Evolutionary conservation across 2,113 vertebrate genomes (phyloP).

Genomic region (Muscicapa adusta): DNA sequence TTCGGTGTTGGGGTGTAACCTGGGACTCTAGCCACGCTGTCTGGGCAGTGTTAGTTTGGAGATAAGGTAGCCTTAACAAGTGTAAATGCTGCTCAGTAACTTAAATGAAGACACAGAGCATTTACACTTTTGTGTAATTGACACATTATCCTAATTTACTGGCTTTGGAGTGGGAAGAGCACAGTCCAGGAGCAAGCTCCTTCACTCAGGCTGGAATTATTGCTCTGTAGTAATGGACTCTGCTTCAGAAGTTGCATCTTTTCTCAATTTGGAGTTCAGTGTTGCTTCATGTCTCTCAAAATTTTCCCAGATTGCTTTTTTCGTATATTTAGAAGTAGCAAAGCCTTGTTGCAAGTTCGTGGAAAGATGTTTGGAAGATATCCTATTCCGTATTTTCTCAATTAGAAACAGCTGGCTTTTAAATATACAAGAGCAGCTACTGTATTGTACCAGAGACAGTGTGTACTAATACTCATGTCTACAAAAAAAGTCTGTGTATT

Average conservation of each 20-base stretch:
- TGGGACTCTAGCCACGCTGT: rapidly evolving
- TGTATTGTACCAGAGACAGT: constrained; percentile 22
- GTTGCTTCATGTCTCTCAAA: neutral
- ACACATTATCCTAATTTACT: neutral
- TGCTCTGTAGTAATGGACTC: rapidly evolving
- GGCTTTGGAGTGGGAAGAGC: neutral
- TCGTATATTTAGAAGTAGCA: neutral
- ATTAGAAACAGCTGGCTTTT: constrained; percentile 40
- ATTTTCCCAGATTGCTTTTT: neutral
- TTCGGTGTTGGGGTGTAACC: neutral
- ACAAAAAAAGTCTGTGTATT: neutral
- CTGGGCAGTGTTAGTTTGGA: neutral
- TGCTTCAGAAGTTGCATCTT: neutral
- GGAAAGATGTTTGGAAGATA: constrained; percentile 48
- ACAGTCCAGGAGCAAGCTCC: neutral
- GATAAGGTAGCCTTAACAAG: neutral
- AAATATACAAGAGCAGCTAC: constrained; percentile 22
- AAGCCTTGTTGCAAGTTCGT: neutral
- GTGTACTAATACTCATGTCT: neutral
- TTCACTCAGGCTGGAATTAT: neutral
- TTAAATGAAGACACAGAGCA: neutral
- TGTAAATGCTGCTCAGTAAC: neutral
- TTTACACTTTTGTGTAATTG: neutral
- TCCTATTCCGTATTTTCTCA: neutral
- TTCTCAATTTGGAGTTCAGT: neutral